Conservation (phyloP, 1,140 invertebrate species). For the Goniozus legneri region DNA sequence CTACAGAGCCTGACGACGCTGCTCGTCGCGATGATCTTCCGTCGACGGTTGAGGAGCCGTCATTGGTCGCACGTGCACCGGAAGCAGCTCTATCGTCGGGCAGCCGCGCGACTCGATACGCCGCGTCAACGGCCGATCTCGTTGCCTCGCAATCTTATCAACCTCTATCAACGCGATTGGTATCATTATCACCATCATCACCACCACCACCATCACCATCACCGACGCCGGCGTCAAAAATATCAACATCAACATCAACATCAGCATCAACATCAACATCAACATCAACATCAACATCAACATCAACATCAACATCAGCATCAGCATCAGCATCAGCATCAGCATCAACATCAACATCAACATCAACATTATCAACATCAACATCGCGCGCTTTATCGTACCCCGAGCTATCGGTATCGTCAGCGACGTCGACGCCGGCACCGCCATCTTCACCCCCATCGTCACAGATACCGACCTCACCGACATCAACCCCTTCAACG, state of each 20-base stretch:
- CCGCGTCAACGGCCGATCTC: constrained; percentile 10
- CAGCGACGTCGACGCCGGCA: constrained; percentile 10
- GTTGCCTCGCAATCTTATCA: background rate
- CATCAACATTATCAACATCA: constrained; percentile 4
- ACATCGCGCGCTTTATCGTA: background rate
- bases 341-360: constrained; percentile 7
- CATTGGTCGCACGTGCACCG: constrained; percentile 37
- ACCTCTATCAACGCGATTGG: constrained; percentile 13
- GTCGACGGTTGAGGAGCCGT: constrained; percentile 27
- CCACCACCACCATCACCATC: constrained; percentile 9
- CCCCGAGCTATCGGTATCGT: constrained; percentile 1
- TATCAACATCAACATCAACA: constrained; percentile 2
- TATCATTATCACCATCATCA: constrained; percentile 3
- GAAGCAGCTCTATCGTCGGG: constrained; percentile 48
- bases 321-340: too few species aligned
- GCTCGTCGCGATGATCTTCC: constrained; percentile 23
- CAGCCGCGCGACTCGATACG: constrained; percentile 22
- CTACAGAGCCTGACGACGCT: constrained; percentile 22
- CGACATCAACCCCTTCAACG: constrained; percentile 1
- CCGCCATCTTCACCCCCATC: constrained; percentile 10
- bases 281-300: constrained; percentile 9
- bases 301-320: constrained; percentile 22
- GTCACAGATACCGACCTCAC: constrained; percentile 11
- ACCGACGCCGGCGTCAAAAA: background rate
- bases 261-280: constrained; percentile 8